Conservation (phyloP, 2,113 vertebrate genomes). For the Thinocorus orbignyianus region DNA sequence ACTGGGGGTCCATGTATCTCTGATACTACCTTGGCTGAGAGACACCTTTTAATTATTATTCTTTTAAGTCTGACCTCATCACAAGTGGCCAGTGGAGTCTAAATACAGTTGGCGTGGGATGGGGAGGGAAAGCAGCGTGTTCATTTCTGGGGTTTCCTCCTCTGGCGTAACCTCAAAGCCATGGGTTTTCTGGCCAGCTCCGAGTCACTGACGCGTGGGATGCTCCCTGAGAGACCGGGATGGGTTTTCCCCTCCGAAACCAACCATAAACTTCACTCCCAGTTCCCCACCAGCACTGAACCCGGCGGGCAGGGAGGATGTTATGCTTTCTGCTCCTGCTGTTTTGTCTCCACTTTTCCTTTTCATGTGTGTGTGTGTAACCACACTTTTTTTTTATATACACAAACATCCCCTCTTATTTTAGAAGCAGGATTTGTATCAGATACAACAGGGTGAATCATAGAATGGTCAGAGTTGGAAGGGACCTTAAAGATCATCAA, state of each 20-base stretch:
- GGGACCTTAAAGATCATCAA: no score
- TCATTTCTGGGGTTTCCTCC: background rate
- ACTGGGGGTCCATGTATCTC: background rate
- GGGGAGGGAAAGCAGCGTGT: background rate
- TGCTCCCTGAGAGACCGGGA: background rate
- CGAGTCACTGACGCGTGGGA: background rate
- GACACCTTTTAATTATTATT: background rate
- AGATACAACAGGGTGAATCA: accelerated
- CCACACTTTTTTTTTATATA: background rate
- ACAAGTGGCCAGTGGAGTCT: background rate
- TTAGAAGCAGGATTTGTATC: background rate
- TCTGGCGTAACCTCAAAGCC: background rate
- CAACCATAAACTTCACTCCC: background rate
- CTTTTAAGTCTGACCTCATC: background rate
- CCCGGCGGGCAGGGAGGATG: background rate
- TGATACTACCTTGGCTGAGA: background rate
- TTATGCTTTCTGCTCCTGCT: background rate
- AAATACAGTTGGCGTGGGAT: background rate
- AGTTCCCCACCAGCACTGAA: background rate
- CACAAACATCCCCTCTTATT: background rate
- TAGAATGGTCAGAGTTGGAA: no score
- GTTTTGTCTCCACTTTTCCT: background rate
- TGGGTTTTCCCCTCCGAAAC: background rate
- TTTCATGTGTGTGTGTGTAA: background rate
- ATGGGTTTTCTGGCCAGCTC: background rate